Conservation (phyloP, 2,888 invertebrate genomes). For the Latrodectus elegans region DNA sequence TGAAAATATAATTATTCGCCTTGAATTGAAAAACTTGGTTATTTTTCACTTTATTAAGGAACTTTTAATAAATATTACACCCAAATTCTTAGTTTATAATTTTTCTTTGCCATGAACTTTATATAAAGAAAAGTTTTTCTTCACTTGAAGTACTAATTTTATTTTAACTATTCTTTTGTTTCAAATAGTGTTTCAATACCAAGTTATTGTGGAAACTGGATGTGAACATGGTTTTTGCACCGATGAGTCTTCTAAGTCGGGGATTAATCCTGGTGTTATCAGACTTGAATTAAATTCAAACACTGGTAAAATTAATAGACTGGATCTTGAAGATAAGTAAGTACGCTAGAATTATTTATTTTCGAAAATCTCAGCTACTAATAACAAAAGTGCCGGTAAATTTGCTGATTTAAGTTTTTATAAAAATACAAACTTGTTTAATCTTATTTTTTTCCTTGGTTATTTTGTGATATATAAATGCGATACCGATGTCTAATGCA, state of each 20-base stretch:
- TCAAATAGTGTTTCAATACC: conserved; percentile 51
- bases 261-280: conserved; percentile 37
- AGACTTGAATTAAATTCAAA: conserved; percentile 28
- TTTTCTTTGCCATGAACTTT: not conserved
- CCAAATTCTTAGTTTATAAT: not conserved
- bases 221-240: conserved; percentile 42
- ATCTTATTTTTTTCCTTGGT: not conserved
- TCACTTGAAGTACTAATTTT: not conserved
- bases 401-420: no score
- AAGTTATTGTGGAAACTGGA: conserved; percentile 48
- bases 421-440: not conserved
- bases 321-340: conserved; percentile 51
- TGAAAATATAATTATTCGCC: no score
- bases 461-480: no score
- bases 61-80: not conserved
- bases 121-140: not conserved
- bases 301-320: conserved; percentile 41
- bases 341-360: no score
- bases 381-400: no score
- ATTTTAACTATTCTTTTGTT: no score
- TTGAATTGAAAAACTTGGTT: no score
- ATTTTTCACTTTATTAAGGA: no score
- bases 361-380: not conserved
- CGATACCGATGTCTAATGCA: no score
- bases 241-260: conserved; percentile 1